Conservation (phyloP, 2,888 invertebrate genomes). For the Neelides folsomi region DNA sequence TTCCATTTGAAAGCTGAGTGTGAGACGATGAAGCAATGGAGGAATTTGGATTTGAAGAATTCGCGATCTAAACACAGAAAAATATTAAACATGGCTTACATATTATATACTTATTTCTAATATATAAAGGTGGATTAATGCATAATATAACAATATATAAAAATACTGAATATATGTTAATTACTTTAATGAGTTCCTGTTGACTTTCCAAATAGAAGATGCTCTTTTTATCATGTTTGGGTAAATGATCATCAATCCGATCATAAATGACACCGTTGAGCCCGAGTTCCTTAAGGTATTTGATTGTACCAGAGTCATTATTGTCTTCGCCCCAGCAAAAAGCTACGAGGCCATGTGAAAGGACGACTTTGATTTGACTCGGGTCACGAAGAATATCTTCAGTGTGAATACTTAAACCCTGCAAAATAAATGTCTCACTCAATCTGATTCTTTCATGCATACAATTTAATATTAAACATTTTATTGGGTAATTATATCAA, state of each 20-base stretch:
- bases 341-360: conserved; percentile 66
- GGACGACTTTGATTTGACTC: conserved; percentile 62
- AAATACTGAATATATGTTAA: too few species aligned
- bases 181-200: too few species aligned
- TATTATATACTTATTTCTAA: too few species aligned
- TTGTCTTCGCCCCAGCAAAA: conserved; percentile 98
- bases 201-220: conserved; percentile 6
- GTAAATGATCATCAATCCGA: conserved; percentile 42
- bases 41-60: too few species aligned
- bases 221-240: conserved; percentile 16
- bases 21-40: too few species aligned
- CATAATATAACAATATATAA: too few species aligned
- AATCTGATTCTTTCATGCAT: neutral
- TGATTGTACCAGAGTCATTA: conserved; percentile 72
- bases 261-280: conserved; percentile 95
- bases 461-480: neutral
- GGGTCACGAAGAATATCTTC: conserved; percentile 79
- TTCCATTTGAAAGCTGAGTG: too few species aligned
- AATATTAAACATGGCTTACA: too few species aligned
- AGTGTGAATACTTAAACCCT: conserved; percentile 80
- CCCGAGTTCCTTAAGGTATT: conserved; percentile 71
- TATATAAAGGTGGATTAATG: too few species aligned
- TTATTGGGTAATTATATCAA: conserved; percentile 4
- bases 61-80: too few species aligned
- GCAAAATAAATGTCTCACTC: conserved; percentile 12